phyloP scores from a whole-genome alignment of 1,140 invertebrate species.

The Drosophila pallidifrons region DNA sequence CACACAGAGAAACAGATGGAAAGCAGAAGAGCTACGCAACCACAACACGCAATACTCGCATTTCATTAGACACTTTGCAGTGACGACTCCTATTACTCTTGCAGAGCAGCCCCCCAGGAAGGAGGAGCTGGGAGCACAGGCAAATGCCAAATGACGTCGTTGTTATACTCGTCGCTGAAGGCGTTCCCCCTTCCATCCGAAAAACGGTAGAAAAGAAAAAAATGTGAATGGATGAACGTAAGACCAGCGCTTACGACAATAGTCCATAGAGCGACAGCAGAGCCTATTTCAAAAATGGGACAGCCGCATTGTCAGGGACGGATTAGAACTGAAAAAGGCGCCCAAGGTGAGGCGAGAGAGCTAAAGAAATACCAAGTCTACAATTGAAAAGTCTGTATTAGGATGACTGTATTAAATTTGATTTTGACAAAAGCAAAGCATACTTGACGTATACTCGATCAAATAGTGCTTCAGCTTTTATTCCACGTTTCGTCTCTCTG shows the following conservation, averaged over 20 bases:
- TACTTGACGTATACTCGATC: background rate
- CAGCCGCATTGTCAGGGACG: slow-evolving; percentile 14
- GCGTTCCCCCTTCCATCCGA: slow-evolving; percentile 23
- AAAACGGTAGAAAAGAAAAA: background rate
- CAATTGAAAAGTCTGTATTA: background rate
- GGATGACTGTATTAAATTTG: background rate
- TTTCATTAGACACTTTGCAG: slow-evolving; percentile 82
- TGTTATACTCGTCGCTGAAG: slow-evolving; percentile 26
- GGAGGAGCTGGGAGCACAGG: slow-evolving; percentile 5
- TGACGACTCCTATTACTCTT: slow-evolving; percentile 81
- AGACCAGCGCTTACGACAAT: slow-evolving; percentile 24
- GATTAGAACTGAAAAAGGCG: background rate
- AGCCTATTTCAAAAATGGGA: slow-evolving; percentile 17
- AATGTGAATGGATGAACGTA: slow-evolving; percentile 12
- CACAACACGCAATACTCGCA: slow-evolving; percentile 81
- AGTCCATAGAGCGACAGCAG: background rate
- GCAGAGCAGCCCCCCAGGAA: slow-evolving; percentile 22
- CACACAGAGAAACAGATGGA: slow-evolving; percentile 17
- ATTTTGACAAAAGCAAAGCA: background rate
- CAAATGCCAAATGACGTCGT: slow-evolving; percentile 36
- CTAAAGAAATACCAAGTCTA: background rate
- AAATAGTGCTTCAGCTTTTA: background rate
- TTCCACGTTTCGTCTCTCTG: background rate
- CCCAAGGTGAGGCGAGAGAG: background rate
- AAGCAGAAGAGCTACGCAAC: slow-evolving; percentile 72